Evolutionary conservation across 2,113 vertebrate genomes (phyloP), one percentile per base, ranked within the genome.

Genomic region (Thomomys bottae): DNA sequence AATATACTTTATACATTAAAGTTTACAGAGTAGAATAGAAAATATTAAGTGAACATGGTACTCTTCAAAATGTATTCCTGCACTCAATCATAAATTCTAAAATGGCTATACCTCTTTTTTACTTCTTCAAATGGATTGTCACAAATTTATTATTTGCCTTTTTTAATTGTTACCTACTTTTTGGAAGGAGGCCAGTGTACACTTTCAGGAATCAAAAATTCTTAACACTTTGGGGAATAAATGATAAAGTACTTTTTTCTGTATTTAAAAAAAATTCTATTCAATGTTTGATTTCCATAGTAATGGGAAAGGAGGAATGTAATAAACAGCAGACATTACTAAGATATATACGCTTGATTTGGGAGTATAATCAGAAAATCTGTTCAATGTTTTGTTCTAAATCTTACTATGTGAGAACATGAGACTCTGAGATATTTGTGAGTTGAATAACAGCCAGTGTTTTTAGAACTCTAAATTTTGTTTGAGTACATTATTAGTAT

Each of bases 1-100:
- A 93, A 85, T 63, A 68, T 10, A 32, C 14, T 92, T 92, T 94
- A 42, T 86, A 88, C 54, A 68, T 92, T 93, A 93, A 87, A 12
- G 36, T 86, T 66, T 92, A 81, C n/a, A 84, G 75, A 86, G 59
- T 82, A 61, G 49, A 92, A 11, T 57, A 59, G 71, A 38, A 28
- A 86, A 5, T 76, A 36, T 82, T 94, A 87, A 20, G 7, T 90
- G 73, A 95, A 68, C 73, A 84, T 83, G 85, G 4, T 80, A 32
- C 30, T 94, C 95, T 84, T 38, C 77, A 87, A 89, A 78, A 66
- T 63, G 91, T 10, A 88, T 91, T 63, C 76, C 17, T 57, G 17
- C 0, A 68, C 4, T 49, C 49, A 54, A 15, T 54, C 49, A 93
- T 77, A 95, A 90, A 95, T 88, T 78, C 36, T 90, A 54, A 93